Evolutionary conservation across 2,888 invertebrate genomes (phyloP), one percentile per base, ranked within the genome.

Genomic region (Himalopsyche tibetana): DNA sequence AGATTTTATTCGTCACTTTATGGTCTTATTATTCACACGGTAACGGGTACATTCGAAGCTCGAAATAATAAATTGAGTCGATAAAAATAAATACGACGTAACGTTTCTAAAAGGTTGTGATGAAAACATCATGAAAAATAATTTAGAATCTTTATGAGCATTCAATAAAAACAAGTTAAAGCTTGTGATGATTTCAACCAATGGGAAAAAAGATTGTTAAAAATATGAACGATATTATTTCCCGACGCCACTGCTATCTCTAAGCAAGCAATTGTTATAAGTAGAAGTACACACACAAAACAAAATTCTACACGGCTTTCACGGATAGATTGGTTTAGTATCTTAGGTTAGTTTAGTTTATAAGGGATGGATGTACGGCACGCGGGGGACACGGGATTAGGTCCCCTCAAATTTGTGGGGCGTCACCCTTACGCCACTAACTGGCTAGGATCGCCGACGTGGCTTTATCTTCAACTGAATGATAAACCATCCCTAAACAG

Each of bases 231-330:
- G 9, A 45, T 45, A 45, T 45, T 0, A 45, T 69, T 69, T 69
- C 36, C 36, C 19, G 74, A 15, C 74, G 36, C 74, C 74, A 28
- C 74, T 74, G 74, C 74, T 15, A 69, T 74, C 15, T 11, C 74
- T 36, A 74, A 38, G 74, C 36, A 74, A 74, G 74, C 74, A 74
- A 74, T 74, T 74, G 74, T 74, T 74, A 74, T 15, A 38, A 36
- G 69, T 36, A 56, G 56, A 36, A 36, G 38, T 17, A 56, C 17
- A 55, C 38, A 82, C 51, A 86, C 83, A 84, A 85, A 86, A 86
- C 86, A 86, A 86, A 86, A 86, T 74, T 28, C 74, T 88, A 80
- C 45, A 80, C 63, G 87, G 88, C 85, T 88, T 88, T 87, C 84
- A 85, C 86, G 82, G 85, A 36, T 55, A 87, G 84, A 87, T 88